These are phyloP conservation scores for Oegoconia quadripuncta DNA, from an alignment of 2,888 invertebrate genomes.

Conservation along the genomic window DNA sequence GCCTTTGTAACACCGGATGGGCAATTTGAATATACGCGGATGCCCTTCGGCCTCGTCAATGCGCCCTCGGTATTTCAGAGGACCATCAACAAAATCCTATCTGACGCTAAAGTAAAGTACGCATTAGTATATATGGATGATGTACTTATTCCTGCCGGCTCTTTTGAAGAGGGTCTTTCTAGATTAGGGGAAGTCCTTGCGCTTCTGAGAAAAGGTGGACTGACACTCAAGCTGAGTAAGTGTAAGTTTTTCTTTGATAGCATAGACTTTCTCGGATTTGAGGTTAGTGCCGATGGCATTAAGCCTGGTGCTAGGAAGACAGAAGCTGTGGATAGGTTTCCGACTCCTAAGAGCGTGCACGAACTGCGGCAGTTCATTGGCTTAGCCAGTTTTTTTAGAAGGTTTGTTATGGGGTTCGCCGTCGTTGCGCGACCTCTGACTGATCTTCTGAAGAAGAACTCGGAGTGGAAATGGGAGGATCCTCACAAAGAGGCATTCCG, in stretches of 20 bases:
- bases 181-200: conserved; percentile 4
- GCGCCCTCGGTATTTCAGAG: conserved; percentile 42
- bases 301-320: conserved; percentile 25
- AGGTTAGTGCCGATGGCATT: conserved; percentile 21
- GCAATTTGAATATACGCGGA: conserved; percentile 38
- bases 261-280: conserved; percentile 26
- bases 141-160: conserved; percentile 11
- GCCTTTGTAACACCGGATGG: conserved; percentile 45
- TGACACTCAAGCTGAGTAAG: conserved; percentile 21
- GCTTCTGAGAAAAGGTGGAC: not conserved
- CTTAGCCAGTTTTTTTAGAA: conserved; percentile 27
- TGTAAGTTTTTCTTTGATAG: conserved; percentile 22
- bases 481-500: not conserved
- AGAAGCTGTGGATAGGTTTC: conserved; percentile 21
- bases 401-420: conserved; percentile 27
- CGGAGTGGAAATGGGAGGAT: not conserved
- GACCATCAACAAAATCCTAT: conserved; percentile 30
- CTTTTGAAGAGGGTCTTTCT: conserved; percentile 12
- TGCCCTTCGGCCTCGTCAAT: conserved; percentile 46
- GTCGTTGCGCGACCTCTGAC: conserved; percentile 25
- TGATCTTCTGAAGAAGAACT: conserved; percentile 16
- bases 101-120: conserved; percentile 14
- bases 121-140: conserved; percentile 21
- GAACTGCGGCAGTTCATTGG: conserved; percentile 28
- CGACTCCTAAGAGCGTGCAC: conserved; percentile 20